Base-by-base conservation (phyloP, 2,888 invertebrate species). In the Muschampia plurimacula region DNA sequence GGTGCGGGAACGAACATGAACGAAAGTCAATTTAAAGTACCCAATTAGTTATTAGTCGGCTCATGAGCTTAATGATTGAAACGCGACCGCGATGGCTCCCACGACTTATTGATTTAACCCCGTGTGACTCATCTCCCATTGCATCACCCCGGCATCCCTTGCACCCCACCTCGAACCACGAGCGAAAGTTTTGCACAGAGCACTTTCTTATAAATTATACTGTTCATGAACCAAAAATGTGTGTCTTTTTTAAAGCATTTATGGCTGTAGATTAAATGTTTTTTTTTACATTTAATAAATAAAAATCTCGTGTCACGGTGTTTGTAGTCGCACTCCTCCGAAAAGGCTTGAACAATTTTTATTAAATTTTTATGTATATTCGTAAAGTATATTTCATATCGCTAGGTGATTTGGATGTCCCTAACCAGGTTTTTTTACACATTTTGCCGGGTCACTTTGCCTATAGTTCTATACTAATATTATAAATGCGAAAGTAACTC, bases 21-120 rank as follows among this genome's bases (percentile, higher is more conserved):
- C 13, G 67, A 57, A 67, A 55, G 57, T 67, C 67, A 57, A 9
- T 41, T 28, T 67, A 67, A 67, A 28, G 44, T 36, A 39, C 44
- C 44, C 67, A 59, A 64, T 65, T 46, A 70, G 59, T 65, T 70
- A 71, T 69, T 57, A 70, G 64, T 71, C 13, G 67, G 66, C 15
- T 66, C 66, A 62, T 69, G 60, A 68, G 55, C 15, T 28, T 59
- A 44, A 65, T 68, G 72, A 76, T 75, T 70, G 69, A 75, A 77
- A 72, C 69, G 70, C 76, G 66, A 72, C 69, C 75, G 72, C 64
- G 70, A 73, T 74, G 74, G 71, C 49, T 62, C 49, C 73, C 76
- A 76, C 78, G 78, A 80, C 87, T 89, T 93, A 93, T 94, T 93
- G 93, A 93, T 94, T 94, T 85, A 88, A 86, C 87, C 87, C 87